Conservation (phyloP, 2,797 vertebrate genomes). For the Poliocrania exsul region DNA sequence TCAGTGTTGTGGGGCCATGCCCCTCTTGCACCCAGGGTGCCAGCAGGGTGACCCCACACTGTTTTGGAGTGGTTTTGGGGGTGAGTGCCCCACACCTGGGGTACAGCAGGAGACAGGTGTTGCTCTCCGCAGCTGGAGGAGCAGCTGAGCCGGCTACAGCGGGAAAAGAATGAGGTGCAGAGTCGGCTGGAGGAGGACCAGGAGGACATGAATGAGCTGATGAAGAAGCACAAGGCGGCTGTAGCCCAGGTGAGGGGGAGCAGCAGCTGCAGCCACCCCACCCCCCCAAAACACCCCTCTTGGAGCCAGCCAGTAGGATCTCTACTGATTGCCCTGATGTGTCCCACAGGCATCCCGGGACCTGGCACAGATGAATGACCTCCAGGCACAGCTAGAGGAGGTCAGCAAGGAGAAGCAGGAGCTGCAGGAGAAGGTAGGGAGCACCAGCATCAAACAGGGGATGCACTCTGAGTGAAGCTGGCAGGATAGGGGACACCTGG, state of each 20-base stretch:
- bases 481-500: accelerated
- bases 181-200: conserved; percentile 95
- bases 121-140: conserved; percentile 87
- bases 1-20: accelerated
- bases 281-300: accelerated
- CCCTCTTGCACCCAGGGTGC: background rate
- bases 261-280: accelerated
- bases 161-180: conserved; percentile 96
- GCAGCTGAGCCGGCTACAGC: conserved; percentile 93
- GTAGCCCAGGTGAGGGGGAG: conserved; percentile 87
- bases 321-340: accelerated
- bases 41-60: accelerated
- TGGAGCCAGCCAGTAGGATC: accelerated
- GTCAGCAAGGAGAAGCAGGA: conserved; percentile 94
- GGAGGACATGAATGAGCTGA: conserved; percentile 96
- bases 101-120: background rate
- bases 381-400: conserved; percentile 93
- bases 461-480: accelerated
- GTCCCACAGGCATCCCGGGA: conserved; percentile 87
- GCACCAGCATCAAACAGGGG: accelerated
- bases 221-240: conserved; percentile 97
- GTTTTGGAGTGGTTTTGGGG: background rate
- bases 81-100: background rate
- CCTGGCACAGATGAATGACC: conserved; percentile 94
- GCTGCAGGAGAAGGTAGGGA: conserved; percentile 91